phyloP scores from a whole-genome alignment of 2,888 invertebrate genomes.

The Synergus itoensis region DNA sequence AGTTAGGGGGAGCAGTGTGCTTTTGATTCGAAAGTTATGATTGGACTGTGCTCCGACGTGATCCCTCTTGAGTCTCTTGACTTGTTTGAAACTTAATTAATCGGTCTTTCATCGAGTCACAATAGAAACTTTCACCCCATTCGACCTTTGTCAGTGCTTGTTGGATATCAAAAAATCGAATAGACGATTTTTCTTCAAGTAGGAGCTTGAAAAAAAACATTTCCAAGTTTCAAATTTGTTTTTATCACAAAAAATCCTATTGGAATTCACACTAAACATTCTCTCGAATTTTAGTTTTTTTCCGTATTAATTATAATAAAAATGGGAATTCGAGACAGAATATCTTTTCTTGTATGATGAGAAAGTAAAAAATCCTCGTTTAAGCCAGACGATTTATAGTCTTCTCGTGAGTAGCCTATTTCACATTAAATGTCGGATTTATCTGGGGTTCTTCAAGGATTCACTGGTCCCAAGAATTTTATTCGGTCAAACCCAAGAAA shows the following conservation, averaged over 20 bases:
- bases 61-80: neutral
- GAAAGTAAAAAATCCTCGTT: neutral
- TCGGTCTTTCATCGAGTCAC: neutral
- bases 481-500: neutral
- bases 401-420: neutral
- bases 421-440: constrained; percentile 20
- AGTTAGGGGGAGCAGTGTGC: neutral
- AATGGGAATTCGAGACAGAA: neutral
- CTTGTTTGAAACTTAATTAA: constrained; percentile 1
- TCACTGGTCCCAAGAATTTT: neutral
- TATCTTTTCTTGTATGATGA: neutral
- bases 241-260: no score
- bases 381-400: neutral
- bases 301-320: neutral
- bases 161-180: neutral
- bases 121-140: neutral
- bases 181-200: neutral
- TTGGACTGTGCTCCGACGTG: neutral
- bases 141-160: neutral
- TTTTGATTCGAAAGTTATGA: neutral
- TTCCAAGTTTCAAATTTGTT: no score
- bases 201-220: neutral
- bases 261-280: no score
- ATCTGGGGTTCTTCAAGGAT: constrained; percentile 26
- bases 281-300: no score